These are phyloP conservation scores for Rutilus rutilus DNA, from an alignment of 2,113 vertebrate genomes.

Conservation along the genomic window DNA sequence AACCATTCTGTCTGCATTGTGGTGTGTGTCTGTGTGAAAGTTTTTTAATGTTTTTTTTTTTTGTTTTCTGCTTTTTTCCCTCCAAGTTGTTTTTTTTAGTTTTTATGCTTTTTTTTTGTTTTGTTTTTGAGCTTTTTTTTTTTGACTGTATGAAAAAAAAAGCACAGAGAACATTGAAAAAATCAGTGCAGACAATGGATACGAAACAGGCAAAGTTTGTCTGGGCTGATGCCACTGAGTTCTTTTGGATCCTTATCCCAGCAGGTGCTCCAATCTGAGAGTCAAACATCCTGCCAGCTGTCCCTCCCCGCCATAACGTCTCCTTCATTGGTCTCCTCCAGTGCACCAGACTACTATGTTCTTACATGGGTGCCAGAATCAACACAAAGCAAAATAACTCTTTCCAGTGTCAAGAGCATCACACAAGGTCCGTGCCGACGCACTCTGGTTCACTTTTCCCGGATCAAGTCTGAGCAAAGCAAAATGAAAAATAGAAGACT, in stretches of 20 bases:
- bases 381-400: slow-evolving; percentile 49
- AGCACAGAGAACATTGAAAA: slow-evolving; percentile 76
- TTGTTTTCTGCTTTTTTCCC: slow-evolving; percentile 65
- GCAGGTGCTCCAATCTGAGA: slow-evolving; percentile 61
- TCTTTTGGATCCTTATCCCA: slow-evolving; percentile 57
- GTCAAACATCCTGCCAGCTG: slow-evolving; percentile 52
- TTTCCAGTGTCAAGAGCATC: slow-evolving; percentile 58
- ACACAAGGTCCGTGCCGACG: slow-evolving; percentile 35
- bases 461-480: slow-evolving; percentile 55
- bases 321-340: slow-evolving; percentile 25
- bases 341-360: slow-evolving; percentile 51
- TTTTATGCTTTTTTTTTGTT: slow-evolving; percentile 58
- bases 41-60: slow-evolving; percentile 63
- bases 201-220: slow-evolving; percentile 74
- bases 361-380: slow-evolving; percentile 60
- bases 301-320: slow-evolving; percentile 39
- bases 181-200: slow-evolving; percentile 78
- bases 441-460: slow-evolving; percentile 59
- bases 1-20: slow-evolving; percentile 63
- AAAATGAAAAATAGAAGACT: slow-evolving; percentile 63
- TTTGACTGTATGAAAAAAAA: slow-evolving; percentile 69
- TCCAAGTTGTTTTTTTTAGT: slow-evolving; percentile 61
- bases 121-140: slow-evolving; percentile 58
- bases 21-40: slow-evolving; percentile 72
- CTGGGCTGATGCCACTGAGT: slow-evolving; percentile 58